Percentiles rank a stretch among this genome's conserved stretches.
phyloP scores from a whole-genome alignment of 37 sponge, comb jelly and placozoan species.

The Cliona cf. orientalis region DNA sequence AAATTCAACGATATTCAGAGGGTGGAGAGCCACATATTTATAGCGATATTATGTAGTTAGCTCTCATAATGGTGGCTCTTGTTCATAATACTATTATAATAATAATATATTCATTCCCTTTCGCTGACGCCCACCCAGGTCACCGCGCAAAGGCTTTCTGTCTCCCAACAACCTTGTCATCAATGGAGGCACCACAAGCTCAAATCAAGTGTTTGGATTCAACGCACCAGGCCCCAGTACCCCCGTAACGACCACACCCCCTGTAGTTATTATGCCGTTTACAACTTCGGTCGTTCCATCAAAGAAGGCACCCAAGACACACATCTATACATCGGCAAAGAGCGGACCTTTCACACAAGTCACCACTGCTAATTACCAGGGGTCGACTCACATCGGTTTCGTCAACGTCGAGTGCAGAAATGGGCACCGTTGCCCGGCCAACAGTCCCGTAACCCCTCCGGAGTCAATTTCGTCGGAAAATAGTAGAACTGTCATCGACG shows the following conservation, averaged over 20 bases:
- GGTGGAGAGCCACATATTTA: too few relatives aligned
- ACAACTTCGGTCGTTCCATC: neutral
- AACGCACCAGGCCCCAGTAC: constrained; percentile 14
- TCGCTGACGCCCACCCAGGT: constrained; percentile 18
- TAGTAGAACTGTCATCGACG: too few relatives aligned
- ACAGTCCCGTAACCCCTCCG: too few relatives aligned
- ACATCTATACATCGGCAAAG: neutral
- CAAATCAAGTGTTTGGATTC: constrained; percentile 67
- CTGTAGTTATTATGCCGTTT: neutral
- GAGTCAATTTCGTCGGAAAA: too few relatives aligned
- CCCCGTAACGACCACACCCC: neutral
- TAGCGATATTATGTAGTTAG: neutral
- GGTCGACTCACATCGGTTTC: neutral
- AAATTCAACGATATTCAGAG: too few relatives aligned
- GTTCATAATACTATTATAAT: neutral
- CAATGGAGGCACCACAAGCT: neutral
- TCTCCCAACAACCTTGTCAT: constrained; percentile 27
- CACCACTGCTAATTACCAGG: neutral
- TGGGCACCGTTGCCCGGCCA: too few relatives aligned
- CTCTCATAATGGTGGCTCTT: neutral
- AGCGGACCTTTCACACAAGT: neutral
- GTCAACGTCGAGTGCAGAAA: too few relatives aligned
- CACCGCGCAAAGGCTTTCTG: constrained; percentile 55
- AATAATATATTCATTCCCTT: neutral
- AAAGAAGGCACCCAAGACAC: neutral